Percentiles rank a stretch among this genome's conserved stretches.
phyloP scores from a whole-genome alignment of 2,113 vertebrate species.

The Rattus norvegicus region DNA sequence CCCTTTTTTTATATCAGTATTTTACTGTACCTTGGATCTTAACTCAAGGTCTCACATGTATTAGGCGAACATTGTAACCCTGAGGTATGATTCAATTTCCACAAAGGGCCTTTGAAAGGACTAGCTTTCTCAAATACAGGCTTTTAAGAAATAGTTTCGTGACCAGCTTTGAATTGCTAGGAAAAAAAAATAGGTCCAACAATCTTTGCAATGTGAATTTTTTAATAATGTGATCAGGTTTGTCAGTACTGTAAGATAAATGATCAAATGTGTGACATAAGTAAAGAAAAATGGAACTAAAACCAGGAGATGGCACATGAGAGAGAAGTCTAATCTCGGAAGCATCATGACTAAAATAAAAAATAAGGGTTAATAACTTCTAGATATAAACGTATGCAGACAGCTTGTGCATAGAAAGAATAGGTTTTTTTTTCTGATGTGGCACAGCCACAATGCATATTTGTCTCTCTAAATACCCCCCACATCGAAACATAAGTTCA shows the following conservation, averaged over 20 bases:
- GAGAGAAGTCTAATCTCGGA: conserved; percentile 31
- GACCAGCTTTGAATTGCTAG: not conserved
- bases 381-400: not conserved
- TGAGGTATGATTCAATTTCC: too few species aligned
- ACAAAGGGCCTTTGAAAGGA: not conserved
- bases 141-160: not conserved
- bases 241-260: conserved; percentile 53
- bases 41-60: not conserved
- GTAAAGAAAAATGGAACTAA: not conserved
- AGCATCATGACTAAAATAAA: not conserved
- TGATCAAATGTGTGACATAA: not conserved
- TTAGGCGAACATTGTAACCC: not conserved
- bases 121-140: not conserved
- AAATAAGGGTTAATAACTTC: not conserved
- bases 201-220: conserved; percentile 3
- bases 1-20: too few species aligned
- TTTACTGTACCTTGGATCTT: not conserved
- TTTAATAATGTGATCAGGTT: conserved; percentile 65
- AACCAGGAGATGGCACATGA: not conserved
- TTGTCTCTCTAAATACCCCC: not conserved
- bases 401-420: not conserved
- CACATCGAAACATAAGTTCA: not conserved
- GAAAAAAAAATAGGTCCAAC: not conserved
- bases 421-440: conserved; percentile 12
- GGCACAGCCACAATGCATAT: not conserved